Evolutionary conservation across 2,888 invertebrate genomes (phyloP).

Genomic region (Gymnoscelis rufifasciata): DNA sequence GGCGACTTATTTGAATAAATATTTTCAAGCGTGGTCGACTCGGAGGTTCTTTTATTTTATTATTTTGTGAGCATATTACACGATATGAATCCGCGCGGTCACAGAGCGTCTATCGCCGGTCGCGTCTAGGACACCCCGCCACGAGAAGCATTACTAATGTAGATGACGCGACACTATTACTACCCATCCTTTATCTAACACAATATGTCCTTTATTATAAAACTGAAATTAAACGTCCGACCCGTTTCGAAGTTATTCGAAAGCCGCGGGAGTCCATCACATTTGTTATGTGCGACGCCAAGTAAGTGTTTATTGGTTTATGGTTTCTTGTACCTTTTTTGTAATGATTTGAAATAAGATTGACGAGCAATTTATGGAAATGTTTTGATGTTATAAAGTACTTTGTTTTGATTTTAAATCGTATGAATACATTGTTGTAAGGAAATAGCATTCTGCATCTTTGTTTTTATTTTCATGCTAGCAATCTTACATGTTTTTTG

Average conservation of each 20-base stretch:
- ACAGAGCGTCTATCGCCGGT: constrained; percentile 16
- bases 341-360: constrained; percentile 47
- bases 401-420: constrained; percentile 27
- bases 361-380: constrained; percentile 51
- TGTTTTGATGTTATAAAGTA: constrained; percentile 32
- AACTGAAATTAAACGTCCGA: constrained; percentile 69
- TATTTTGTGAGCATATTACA: constrained; percentile 48
- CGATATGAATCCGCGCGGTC: constrained; percentile 25
- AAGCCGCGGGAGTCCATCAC: constrained; percentile 67
- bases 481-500: too few relatives aligned
- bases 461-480: constrained; percentile 1
- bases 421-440: constrained; percentile 8
- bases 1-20: constrained; percentile 78
- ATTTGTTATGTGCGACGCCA: constrained; percentile 53
- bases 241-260: constrained; percentile 66
- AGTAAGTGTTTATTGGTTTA: constrained; percentile 67
- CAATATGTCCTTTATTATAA: constrained; percentile 74
- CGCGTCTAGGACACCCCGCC: constrained; percentile 59
- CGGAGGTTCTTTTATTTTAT: constrained; percentile 46
- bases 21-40: constrained; percentile 60
- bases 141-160: constrained; percentile 65
- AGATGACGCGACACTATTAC: constrained; percentile 75
- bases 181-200: constrained; percentile 73
- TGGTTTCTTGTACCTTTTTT: constrained; percentile 47
- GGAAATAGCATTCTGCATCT: background rate